A percentile compares a stretch with the other conserved stretches of the same genome.
Evolutionary conservation across 2,113 vertebrate species (phyloP).

Genomic region (Coregonus clupeaformis): DNA sequence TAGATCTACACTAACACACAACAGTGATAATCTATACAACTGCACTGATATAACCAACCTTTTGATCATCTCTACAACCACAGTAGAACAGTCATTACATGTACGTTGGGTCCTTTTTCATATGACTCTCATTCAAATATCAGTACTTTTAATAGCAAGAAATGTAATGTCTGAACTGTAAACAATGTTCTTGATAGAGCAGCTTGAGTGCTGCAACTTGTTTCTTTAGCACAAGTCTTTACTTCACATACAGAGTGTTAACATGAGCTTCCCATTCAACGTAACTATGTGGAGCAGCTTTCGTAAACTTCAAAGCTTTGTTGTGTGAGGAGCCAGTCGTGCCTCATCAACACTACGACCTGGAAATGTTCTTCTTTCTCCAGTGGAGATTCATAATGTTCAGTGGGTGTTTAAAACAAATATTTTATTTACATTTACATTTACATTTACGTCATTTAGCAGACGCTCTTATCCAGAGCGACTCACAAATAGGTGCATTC

Average conservation of each 20-base stretch:
- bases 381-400: neutral
- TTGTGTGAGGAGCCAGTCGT: neutral
- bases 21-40: too few relatives aligned
- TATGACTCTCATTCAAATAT: too few relatives aligned
- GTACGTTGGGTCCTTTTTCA: too few relatives aligned
- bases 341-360: neutral
- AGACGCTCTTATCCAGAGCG: too few relatives aligned
- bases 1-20: too few relatives aligned
- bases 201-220: neutral
- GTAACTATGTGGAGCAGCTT: neutral
- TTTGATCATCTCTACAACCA: too few relatives aligned
- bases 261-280: neutral
- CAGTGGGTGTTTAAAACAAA: neutral
- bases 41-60: too few relatives aligned
- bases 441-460: too few relatives aligned
- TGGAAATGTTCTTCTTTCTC: neutral
- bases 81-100: too few relatives aligned
- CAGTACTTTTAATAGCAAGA: too few relatives aligned
- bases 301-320: neutral
- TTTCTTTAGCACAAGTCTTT: neutral
- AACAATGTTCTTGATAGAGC: neutral
- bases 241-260: neutral
- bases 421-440: too few relatives aligned
- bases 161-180: neutral
- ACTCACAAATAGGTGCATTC: too few relatives aligned